Conservation (phyloP, 2,797 vertebrate genomes). For the Salarias fasciatus region DNA sequence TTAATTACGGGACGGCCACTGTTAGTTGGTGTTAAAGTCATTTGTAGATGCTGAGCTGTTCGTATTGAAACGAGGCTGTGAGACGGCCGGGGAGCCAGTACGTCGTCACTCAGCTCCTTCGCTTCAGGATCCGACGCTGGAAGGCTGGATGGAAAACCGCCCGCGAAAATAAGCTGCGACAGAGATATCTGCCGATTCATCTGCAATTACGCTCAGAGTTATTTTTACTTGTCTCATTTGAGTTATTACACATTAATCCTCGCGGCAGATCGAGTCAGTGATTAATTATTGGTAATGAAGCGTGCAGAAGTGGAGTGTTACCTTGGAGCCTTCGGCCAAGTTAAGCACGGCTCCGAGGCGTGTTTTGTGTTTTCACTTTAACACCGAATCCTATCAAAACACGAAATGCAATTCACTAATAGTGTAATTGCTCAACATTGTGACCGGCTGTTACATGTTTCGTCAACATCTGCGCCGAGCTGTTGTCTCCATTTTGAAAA, state of each 20-base stretch:
- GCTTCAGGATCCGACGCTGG: constrained; percentile 49
- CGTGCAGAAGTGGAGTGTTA: constrained; percentile 12
- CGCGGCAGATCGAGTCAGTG: constrained; percentile 6
- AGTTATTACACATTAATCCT: constrained; percentile 35
- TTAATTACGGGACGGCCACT: constrained; percentile 33
- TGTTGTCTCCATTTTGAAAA: no score
- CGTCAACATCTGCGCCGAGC: no score
- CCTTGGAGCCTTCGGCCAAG: constrained; percentile 2
- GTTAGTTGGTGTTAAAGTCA: constrained; percentile 40
- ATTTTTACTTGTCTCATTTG: constrained; percentile 29
- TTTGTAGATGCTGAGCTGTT: constrained; percentile 50
- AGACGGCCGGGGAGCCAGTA: constrained; percentile 18
- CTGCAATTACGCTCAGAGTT: constrained; percentile 28
- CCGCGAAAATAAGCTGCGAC: constrained; percentile 34
- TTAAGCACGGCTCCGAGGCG: background rate
- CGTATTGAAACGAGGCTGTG: constrained; percentile 46
- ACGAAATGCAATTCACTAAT: no score
- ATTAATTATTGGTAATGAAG: constrained; percentile 31
- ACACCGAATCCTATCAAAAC: background rate
- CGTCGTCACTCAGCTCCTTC: constrained; percentile 23
- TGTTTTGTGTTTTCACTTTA: constrained; percentile 4
- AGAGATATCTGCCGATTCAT: constrained; percentile 36
- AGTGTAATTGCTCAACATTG: no score
- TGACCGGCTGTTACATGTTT: no score
- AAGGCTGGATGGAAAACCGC: constrained; percentile 45